Base-by-base conservation (phyloP, 2,113 vertebrate genomes). In the Ibidorhyncha struthersii region DNA sequence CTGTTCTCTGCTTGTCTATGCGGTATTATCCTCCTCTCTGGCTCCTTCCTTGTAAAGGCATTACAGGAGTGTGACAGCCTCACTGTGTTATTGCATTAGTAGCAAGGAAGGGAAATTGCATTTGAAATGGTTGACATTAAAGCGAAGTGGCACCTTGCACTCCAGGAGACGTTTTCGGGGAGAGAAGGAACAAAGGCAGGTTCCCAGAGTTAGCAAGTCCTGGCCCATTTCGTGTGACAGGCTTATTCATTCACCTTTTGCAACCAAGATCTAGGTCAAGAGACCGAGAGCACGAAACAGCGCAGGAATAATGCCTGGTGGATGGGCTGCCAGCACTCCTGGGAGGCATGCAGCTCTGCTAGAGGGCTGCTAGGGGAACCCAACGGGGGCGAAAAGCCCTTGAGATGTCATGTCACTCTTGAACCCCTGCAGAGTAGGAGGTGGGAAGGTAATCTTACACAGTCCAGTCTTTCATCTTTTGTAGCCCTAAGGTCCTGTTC, bases 221-320 rank as follows among this genome's bases (percentile, higher is more conserved):
- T 38, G 20, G 61, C 50, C 83, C 47, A 41, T 58, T 93, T 78
- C 49, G 53, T 6, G 19, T 65, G 89, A 78, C 80, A 82, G 77
- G 61, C 34, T 81, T 78, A 67, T 52, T 74, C 10, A 8, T 86
- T 84, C 65, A 84, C 76, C 47, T 92, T 86, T 41, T 11, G 19
- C 55, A 89, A 67, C 11, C 12, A 63, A 74, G 76, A 92, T 78
- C 55, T 71, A 43, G 50, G 86, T 86, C 92, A 95, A 78, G 69
- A 92, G 67, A 69, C 17, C 0, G 0, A 88, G 10, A 92, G 43
- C 71, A 65, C 7, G 84, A 95, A 87, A 72, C 21, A 41, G 62
- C 78, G 76, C 69, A 76, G 55, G 61, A 93, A 21, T 47, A 74
- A 78, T 1, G 5, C 40, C 38, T 38, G 53, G 22, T 52, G 32